Evolutionary conservation across 2,113 vertebrate genomes (phyloP).

Genomic region (Tyrannus savana): DNA sequence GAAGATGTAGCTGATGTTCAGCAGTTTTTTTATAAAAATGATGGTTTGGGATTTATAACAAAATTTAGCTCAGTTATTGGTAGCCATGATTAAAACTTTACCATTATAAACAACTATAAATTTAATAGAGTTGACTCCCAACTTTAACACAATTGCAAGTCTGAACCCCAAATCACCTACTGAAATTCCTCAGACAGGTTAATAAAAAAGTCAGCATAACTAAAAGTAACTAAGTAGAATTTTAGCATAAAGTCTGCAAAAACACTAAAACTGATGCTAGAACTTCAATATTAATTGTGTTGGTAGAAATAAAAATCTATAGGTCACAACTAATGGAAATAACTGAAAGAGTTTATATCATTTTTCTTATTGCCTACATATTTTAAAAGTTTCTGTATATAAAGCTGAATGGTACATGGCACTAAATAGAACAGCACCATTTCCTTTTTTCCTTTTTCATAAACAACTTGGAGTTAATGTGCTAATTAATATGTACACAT

Average conservation of each 20-base stretch:
- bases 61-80: background rate
- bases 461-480: background rate
- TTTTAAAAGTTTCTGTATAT: slow-evolving; percentile 55
- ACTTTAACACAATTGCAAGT: background rate
- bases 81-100: background rate
- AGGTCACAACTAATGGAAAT: slow-evolving; percentile 39
- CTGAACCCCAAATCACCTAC: background rate
- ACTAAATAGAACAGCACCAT: slow-evolving; percentile 27
- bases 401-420: slow-evolving; percentile 4
- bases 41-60: background rate
- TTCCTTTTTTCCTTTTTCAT: slow-evolving; percentile 18
- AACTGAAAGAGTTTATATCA: slow-evolving; percentile 49
- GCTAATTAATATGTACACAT: background rate
- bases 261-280: slow-evolving; percentile 44
- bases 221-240: background rate
- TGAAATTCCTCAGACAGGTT: background rate
- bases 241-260: slow-evolving; percentile 6
- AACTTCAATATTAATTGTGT: slow-evolving; percentile 57
- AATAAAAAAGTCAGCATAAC: slow-evolving; percentile 4
- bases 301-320: slow-evolving; percentile 59
- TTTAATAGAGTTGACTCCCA: background rate
- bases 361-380: slow-evolving; percentile 35
- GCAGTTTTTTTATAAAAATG: background rate
- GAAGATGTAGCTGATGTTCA: background rate
- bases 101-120: background rate